A percentile compares a stretch with the other conserved stretches of the same genome.
Conservation (phyloP, 2,113 vertebrate species). For the Dissostichus mawsoni region DNA sequence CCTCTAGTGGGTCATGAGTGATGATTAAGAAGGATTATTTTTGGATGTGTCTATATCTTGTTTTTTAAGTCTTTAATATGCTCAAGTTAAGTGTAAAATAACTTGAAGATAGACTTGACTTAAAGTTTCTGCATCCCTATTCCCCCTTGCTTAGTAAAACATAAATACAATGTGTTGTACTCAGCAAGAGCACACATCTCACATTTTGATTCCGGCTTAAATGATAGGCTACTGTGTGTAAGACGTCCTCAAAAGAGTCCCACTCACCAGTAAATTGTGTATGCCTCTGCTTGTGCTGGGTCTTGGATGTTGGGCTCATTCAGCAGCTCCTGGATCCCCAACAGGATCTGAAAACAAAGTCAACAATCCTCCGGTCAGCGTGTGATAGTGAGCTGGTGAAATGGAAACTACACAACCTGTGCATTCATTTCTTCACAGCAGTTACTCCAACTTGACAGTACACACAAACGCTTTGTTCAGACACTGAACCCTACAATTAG, state of each 20-base stretch:
- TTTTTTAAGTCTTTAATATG: not conserved
- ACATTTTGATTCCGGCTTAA: not conserved
- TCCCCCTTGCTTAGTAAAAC: not conserved
- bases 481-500: not conserved
- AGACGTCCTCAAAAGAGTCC: not conserved
- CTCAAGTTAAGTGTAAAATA: not conserved
- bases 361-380: not conserved
- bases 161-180: not conserved
- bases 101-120: not conserved
- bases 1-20: no score
- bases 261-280: conserved; percentile 85
- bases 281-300: conserved; percentile 86
- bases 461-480: not conserved
- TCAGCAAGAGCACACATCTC: not conserved
- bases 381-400: not conserved
- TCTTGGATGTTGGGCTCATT: conserved; percentile 87
- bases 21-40: no score
- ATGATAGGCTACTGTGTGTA: not conserved
- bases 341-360: conserved; percentile 78
- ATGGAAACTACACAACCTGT: not conserved
- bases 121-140: not conserved
- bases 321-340: conserved; percentile 86
- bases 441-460: not conserved
- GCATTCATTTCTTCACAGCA: not conserved
- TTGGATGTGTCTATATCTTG: no score